A percentile compares a stretch with the other conserved stretches of the same genome.
Conservation (phyloP, 2,888 invertebrate genomes). For the Argyra leucocephala region DNA sequence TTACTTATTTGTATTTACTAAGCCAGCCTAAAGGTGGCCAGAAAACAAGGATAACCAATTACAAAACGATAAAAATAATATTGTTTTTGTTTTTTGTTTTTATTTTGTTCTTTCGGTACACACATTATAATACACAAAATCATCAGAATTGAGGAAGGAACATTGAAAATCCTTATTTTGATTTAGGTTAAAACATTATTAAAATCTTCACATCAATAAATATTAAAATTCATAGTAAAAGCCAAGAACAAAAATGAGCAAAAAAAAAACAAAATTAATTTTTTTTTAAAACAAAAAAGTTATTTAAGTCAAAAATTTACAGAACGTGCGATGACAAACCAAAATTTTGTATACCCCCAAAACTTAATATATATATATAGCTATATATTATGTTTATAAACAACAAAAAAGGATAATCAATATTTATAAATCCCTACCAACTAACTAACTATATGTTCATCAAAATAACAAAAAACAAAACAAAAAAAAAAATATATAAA, state of each 20-base stretch:
- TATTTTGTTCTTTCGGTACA: too few relatives aligned
- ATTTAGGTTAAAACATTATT: neutral
- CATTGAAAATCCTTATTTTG: neutral
- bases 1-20: too few relatives aligned
- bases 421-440: neutral
- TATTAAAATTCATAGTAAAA: neutral
- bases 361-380: too few relatives aligned
- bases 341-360: neutral
- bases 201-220: slow-evolving; percentile 6
- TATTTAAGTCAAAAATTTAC: neutral
- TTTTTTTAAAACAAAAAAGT: neutral
- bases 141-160: too few relatives aligned
- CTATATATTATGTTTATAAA: too few relatives aligned
- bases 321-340: neutral
- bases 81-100: too few relatives aligned
- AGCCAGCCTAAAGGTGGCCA: too few relatives aligned
- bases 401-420: too few relatives aligned
- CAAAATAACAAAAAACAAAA: too few relatives aligned
- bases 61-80: too few relatives aligned
- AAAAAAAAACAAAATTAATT: neutral
- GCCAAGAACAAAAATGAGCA: neutral
- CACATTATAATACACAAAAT: too few relatives aligned
- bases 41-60: too few relatives aligned
- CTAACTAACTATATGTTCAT: neutral
- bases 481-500: neutral